Conservation (phyloP, 2,797 vertebrate genomes). For the Enteromius trimaculatus region DNA sequence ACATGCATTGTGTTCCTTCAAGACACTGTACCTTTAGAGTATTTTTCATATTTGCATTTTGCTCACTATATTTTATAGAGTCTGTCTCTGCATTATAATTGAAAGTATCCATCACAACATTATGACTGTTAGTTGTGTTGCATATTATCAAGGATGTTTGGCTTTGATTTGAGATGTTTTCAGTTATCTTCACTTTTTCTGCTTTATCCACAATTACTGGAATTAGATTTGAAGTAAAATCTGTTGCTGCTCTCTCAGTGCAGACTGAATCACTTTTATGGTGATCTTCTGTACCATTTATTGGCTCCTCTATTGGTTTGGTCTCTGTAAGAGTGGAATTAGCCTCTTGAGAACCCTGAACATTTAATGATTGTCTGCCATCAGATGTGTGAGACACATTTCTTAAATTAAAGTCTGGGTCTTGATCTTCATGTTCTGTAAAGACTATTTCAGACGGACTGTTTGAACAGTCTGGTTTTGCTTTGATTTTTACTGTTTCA, state of each 20-base stretch:
- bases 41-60: slow-evolving; percentile 7
- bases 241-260: not conserved
- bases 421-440: not conserved
- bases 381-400: slow-evolving; percentile 11
- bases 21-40: not conserved
- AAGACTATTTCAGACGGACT: not conserved
- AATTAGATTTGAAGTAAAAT: slow-evolving; percentile 3
- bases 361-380: not conserved
- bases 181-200: slow-evolving; percentile 27
- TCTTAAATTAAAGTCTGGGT: slow-evolving; percentile 6
- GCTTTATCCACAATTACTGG: slow-evolving; percentile 23
- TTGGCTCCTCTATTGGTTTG: slow-evolving; percentile 9
- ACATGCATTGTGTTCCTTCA: not conserved
- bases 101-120: slow-evolving; percentile 8
- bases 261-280: not conserved
- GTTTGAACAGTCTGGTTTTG: slow-evolving; percentile 15
- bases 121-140: slow-evolving; percentile 19
- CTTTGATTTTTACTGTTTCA: not conserved
- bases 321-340: slow-evolving; percentile 3
- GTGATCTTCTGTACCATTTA: slow-evolving; percentile 2
- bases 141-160: slow-evolving; percentile 5
- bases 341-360: slow-evolving; percentile 9
- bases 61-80: not conserved
- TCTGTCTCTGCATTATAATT: slow-evolving; percentile 1
- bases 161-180: slow-evolving; percentile 1